Conservation (phyloP, 2,888 invertebrate genomes). For the Chalcosyrphus nemorum region DNA sequence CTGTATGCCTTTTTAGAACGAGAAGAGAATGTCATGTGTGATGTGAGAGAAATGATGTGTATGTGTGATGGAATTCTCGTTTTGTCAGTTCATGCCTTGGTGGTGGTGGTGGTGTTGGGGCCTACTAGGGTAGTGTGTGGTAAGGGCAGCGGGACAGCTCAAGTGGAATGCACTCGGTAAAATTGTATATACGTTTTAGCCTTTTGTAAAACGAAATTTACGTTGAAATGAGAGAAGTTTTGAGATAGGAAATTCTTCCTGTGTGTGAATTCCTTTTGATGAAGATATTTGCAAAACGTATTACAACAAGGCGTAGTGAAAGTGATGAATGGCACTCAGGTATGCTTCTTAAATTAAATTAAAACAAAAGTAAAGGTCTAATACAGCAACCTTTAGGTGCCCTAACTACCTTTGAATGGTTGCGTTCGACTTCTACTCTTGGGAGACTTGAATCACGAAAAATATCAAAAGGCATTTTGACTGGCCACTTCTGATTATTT, state of each 20-base stretch:
- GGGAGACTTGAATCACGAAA: no score
- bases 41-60: conserved; percentile 49
- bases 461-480: no score
- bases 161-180: conserved; percentile 68
- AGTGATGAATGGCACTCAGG: neutral
- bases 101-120: conserved; percentile 15
- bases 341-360: no score
- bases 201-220: conserved; percentile 32
- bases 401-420: no score
- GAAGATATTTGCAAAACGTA: neutral
- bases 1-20: neutral
- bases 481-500: no score
- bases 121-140: conserved; percentile 39
- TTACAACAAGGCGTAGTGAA: neutral
- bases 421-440: no score
- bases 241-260: conserved; percentile 3
- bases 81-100: conserved; percentile 9
- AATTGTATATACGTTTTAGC: conserved; percentile 49
- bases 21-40: conserved; percentile 41
- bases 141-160: conserved; percentile 58
- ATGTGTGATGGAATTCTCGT: conserved; percentile 56
- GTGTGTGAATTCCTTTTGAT: neutral
- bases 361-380: neutral
- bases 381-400: no score
- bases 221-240: conserved; percentile 11